Conservation (phyloP, 1,140 invertebrate species). For the Hylyphantes graminicola region DNA sequence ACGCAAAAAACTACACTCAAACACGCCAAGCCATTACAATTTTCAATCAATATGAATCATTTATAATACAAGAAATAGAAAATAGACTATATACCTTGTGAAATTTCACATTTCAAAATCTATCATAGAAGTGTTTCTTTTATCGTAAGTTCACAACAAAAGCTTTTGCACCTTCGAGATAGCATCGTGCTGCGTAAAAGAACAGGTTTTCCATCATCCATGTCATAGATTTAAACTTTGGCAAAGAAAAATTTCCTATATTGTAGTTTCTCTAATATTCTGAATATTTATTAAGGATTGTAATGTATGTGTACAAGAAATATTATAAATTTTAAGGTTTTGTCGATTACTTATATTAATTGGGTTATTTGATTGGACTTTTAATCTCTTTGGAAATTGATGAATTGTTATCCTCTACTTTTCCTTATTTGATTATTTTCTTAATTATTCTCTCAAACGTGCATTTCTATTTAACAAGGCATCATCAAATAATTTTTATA, state of each 20-base stretch:
- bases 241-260: conserved; percentile 14
- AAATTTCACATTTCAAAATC: not conserved
- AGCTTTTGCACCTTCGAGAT: not conserved
- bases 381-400: too few species aligned
- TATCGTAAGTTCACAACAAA: not conserved
- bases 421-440: too few species aligned
- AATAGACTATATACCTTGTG: not conserved
- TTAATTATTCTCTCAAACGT: too few species aligned
- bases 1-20: too few species aligned
- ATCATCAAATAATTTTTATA: too few species aligned
- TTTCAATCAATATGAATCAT: not conserved
- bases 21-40: not conserved
- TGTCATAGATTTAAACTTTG: conserved; percentile 5
- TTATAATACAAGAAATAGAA: not conserved
- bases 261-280: not conserved
- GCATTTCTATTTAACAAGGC: too few species aligned
- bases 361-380: too few species aligned
- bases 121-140: not conserved
- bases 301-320: too few species aligned
- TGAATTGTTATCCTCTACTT: too few species aligned
- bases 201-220: conserved; percentile 9
- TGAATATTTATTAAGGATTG: not conserved
- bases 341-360: too few species aligned
- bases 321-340: too few species aligned
- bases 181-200: not conserved